These are phyloP conservation scores for Bettongia penicillata DNA, from an alignment of 2,113 vertebrate genomes.

Conservation along the genomic window DNA sequence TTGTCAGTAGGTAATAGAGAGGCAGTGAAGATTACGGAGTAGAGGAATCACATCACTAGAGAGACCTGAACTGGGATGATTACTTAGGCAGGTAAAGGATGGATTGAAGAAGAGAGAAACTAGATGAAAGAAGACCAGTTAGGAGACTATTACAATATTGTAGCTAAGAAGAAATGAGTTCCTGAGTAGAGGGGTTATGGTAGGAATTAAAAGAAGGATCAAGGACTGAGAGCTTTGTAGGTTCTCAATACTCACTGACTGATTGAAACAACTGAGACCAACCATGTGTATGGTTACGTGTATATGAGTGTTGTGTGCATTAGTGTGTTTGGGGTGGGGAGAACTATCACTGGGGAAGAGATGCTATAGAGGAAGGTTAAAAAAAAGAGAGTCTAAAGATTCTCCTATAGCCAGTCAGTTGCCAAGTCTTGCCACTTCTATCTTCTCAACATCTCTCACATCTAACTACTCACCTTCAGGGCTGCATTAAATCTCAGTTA, in stretches of 20 bases:
- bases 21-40: not conserved
- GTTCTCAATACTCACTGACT: not conserved
- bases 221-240: not conserved
- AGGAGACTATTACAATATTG: not conserved
- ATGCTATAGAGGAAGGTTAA: not conserved
- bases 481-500: not conserved
- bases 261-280: not conserved
- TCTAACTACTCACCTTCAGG: not conserved
- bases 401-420: not conserved
- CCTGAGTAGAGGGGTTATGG: not conserved
- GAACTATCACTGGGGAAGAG: not conserved
- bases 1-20: not conserved
- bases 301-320: not conserved
- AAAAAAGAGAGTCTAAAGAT: not conserved
- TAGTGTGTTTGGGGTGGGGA: rapidly evolving
- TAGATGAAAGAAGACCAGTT: not conserved
- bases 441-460: not conserved
- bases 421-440: not conserved
- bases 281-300: not conserved
- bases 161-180: not conserved
- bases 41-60: not conserved
- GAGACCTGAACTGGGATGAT: not conserved
- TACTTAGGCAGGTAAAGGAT: not conserved
- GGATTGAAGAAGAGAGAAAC: not conserved
- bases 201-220: not conserved